These are phyloP conservation scores for Drosophila paulistorum DNA, from an alignment of 1,140 invertebrate genomes.

Conservation along the genomic window DNA sequence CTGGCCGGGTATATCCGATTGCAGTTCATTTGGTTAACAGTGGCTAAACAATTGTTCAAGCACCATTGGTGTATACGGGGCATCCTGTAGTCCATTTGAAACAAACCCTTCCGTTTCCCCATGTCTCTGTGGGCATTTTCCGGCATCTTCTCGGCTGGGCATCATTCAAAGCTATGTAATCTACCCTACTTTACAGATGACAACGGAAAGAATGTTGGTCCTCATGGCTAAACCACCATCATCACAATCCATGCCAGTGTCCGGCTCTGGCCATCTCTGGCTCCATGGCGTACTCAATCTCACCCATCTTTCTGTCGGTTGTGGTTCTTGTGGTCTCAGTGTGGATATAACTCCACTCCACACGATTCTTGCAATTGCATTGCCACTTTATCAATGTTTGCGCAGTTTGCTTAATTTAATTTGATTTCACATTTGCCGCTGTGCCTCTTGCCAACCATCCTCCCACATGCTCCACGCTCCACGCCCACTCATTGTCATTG, in stretches of 20 bases:
- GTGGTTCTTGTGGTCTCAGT: conserved; percentile 57
- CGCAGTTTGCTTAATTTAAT: conserved; percentile 77
- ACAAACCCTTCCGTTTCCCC: background rate
- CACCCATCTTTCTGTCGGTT: conserved; percentile 53
- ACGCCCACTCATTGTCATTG: conserved; percentile 26
- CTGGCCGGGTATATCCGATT: conserved; percentile 23
- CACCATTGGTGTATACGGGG: conserved; percentile 17
- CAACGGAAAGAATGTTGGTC: conserved; percentile 54
- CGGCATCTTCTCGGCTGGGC: conserved; percentile 47
- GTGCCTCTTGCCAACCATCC: background rate
- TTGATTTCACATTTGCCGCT: conserved; percentile 60
- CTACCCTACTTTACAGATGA: conserved; percentile 77
- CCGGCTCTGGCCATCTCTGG: conserved; percentile 1
- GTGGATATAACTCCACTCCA: background rate
- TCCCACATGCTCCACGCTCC: too few relatives aligned
- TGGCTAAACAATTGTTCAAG: background rate
- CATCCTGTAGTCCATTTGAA: background rate
- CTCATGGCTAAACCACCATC: background rate
- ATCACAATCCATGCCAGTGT: background rate
- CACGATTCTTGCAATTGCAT: conserved; percentile 21
- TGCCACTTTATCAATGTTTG: conserved; percentile 58
- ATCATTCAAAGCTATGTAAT: conserved; percentile 72
- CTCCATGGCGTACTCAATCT: background rate
- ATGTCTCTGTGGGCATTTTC: conserved; percentile 35
- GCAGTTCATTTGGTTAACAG: background rate